Percentiles rank a stretch among this genome's conserved stretches.
These are phyloP conservation scores for Ochropleura leucogaster DNA, from an alignment of 2,888 invertebrate genomes.

Conservation along the genomic window DNA sequence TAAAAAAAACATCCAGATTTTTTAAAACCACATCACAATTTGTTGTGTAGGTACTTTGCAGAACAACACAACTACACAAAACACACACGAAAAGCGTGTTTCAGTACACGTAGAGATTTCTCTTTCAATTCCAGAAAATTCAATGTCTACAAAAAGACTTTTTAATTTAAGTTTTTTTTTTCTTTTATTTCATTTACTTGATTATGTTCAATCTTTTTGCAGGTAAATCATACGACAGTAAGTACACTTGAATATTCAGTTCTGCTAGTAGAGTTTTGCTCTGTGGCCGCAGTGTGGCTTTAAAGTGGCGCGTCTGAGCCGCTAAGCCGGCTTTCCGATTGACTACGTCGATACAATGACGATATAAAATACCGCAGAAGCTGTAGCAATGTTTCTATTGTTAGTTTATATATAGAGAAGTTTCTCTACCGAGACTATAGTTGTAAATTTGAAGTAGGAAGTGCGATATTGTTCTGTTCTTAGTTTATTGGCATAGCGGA, in stretches of 20 bases:
- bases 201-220: constrained; percentile 56
- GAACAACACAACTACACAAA: not conserved
- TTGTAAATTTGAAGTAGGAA: constrained; percentile 61
- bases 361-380: constrained; percentile 66
- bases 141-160: not conserved
- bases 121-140: not conserved
- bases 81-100: not conserved
- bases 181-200: constrained; percentile 42
- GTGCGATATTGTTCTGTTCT: constrained; percentile 51
- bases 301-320: constrained; percentile 63
- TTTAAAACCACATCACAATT: not conserved
- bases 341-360: constrained; percentile 66
- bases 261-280: constrained; percentile 52
- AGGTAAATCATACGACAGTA: constrained; percentile 60
- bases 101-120: not conserved
- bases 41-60: not conserved
- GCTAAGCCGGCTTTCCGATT: constrained; percentile 68
- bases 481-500: constrained; percentile 39
- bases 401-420: constrained; percentile 57
- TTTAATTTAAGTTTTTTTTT: not conserved
- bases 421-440: constrained; percentile 39
- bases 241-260: constrained; percentile 58
- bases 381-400: constrained; percentile 65
- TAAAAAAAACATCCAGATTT: not conserved
- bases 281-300: constrained; percentile 58